Conservation (phyloP, 2,888 invertebrate species). For the Agrochola macilenta region DNA sequence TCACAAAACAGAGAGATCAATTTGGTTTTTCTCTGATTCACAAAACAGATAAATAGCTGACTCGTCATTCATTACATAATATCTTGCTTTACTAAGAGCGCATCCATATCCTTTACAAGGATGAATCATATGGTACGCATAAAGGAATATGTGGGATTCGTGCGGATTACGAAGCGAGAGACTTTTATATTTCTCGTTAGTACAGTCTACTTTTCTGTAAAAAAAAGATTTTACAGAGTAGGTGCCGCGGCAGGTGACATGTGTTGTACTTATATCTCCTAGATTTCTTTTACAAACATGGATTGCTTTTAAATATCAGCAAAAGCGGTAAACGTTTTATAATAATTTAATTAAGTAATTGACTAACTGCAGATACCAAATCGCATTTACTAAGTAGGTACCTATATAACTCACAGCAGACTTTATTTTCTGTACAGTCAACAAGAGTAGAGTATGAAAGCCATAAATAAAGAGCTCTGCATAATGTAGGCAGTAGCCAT, state of each 20-base stretch:
- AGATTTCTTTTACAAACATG: background rate
- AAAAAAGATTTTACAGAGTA: background rate
- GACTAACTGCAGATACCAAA: background rate
- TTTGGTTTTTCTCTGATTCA: conserved; percentile 21
- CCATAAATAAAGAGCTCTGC: conserved; percentile 10
- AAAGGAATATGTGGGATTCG: conserved; percentile 50
- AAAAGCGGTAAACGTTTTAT: background rate
- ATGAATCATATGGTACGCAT: conserved; percentile 41
- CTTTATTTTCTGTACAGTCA: background rate
- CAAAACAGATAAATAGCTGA: conserved; percentile 2
- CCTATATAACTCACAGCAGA: too few species aligned
- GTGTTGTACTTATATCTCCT: too few species aligned
- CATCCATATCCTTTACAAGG: conserved; percentile 33
- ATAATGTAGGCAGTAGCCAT: background rate
- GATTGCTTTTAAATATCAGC: background rate
- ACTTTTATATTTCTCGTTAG: conserved; percentile 4
- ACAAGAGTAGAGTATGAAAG: background rate
- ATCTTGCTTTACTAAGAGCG: conserved; percentile 31
- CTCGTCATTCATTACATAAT: conserved; percentile 42
- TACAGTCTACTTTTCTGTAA: background rate
- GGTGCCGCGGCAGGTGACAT: too few species aligned
- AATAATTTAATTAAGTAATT: background rate
- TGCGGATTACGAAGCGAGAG: conserved; percentile 43
- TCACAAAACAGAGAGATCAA: background rate
- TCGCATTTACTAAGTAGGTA: background rate